phyloP scores from a whole-genome alignment of 1,140 invertebrate species.

The Galendromus occidentalis region DNA sequence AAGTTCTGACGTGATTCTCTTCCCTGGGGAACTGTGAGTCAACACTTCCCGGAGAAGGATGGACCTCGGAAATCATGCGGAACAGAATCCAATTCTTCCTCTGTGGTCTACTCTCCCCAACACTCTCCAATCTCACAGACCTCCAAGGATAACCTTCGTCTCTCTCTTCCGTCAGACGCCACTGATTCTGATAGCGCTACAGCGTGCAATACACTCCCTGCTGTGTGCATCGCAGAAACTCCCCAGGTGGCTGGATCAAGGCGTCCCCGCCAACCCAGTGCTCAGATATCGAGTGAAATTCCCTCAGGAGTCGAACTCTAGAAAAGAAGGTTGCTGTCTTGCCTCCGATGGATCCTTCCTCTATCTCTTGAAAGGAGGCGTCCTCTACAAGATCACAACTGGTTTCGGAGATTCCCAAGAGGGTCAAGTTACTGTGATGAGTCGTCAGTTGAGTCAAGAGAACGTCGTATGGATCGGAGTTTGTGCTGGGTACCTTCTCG shows the following conservation, averaged over 20 bases:
- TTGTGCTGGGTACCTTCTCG: neutral
- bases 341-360: conserved; percentile 71
- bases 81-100: too few relatives aligned
- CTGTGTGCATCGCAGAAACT: conserved; percentile 21
- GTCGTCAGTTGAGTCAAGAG: neutral
- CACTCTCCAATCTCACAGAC: neutral
- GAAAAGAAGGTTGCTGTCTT: conserved; percentile 26
- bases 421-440: neutral
- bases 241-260: conserved; percentile 24
- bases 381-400: conserved; percentile 71
- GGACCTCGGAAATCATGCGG: too few relatives aligned
- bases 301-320: neutral
- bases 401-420: conserved; percentile 65
- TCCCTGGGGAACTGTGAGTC: too few relatives aligned
- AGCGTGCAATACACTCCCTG: conserved; percentile 18
- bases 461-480: neutral
- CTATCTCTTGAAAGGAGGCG: conserved; percentile 54
- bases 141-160: neutral
- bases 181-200: neutral
- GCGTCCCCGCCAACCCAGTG: neutral
- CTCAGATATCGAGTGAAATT: neutral
- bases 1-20: too few relatives aligned
- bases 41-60: conserved; percentile 7
- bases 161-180: neutral
- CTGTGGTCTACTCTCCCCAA: neutral